Evolutionary conservation across 2,113 vertebrate genomes (phyloP).

Genomic region (Oncorhynchus mykiss): DNA sequence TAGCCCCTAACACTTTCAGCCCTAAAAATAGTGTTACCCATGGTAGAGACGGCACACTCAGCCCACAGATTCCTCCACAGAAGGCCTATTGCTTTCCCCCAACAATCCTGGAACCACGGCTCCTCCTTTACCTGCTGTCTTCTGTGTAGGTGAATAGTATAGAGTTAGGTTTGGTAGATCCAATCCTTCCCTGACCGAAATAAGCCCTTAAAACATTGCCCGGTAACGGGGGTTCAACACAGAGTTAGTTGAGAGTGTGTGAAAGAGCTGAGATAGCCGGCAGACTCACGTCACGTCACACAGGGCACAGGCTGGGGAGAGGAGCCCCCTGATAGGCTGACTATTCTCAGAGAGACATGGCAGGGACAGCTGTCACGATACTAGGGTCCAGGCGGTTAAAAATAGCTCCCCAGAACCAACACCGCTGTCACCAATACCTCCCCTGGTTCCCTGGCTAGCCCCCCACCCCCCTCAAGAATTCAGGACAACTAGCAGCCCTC

Average conservation of each 20-base stretch:
- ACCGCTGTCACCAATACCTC: slow-evolving; percentile 7
- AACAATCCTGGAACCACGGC: not conserved
- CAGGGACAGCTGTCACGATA: slow-evolving; percentile 84
- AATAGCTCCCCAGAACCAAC: slow-evolving; percentile 67
- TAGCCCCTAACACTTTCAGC: slow-evolving; percentile 14
- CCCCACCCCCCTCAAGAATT: slow-evolving; percentile 42
- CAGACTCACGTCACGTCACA: slow-evolving; percentile 27
- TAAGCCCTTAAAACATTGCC: not conserved
- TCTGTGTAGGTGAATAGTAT: not conserved
- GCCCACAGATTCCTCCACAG: slow-evolving; percentile 17
- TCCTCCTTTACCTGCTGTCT: slow-evolving; percentile 51
- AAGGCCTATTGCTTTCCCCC: not conserved
- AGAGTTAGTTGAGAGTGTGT: slow-evolving; percentile 3
- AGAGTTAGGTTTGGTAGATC: slow-evolving; percentile 13
- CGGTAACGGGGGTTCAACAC: not conserved
- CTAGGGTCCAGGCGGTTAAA: slow-evolving; percentile 69
- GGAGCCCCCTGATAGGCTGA: slow-evolving; percentile 52
- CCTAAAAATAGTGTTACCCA: slow-evolving; percentile 66
- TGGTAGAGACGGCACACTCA: slow-evolving; percentile 11
- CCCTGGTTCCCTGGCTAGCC: slow-evolving; percentile 19
- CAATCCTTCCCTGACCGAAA: slow-evolving; percentile 21
- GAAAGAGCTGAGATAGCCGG: slow-evolving; percentile 12
- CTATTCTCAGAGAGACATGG: slow-evolving; percentile 66
- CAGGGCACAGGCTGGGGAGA: slow-evolving; percentile 29
- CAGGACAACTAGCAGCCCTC: slow-evolving; percentile 18